Evolutionary conservation across 1,140 invertebrate species (phyloP).

Genomic region (Anthonomus grandis): DNA sequence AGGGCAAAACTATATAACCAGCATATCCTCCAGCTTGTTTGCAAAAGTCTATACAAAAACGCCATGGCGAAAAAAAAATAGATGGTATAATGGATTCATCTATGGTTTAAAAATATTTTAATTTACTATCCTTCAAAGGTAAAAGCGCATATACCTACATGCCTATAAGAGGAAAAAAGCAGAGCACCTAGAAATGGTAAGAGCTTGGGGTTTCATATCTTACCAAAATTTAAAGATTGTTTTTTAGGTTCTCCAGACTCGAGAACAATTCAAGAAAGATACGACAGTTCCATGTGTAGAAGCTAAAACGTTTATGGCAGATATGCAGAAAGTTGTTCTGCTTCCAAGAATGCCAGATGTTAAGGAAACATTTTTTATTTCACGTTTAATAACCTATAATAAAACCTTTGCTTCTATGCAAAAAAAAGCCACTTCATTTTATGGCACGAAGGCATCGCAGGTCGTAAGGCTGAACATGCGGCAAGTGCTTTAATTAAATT

Average conservation of each 20-base stretch:
- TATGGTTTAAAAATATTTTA: too few species aligned
- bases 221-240: too few species aligned
- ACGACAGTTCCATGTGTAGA: not conserved
- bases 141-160: too few species aligned
- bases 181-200: too few species aligned
- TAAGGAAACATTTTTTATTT: not conserved
- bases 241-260: constrained; percentile 2
- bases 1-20: too few species aligned
- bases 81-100: too few species aligned
- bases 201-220: too few species aligned
- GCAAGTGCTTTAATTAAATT: not conserved
- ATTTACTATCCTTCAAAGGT: too few species aligned
- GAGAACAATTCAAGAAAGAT: not conserved
- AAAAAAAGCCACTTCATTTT: not conserved
- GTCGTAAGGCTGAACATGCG: not conserved
- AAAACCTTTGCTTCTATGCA: not conserved
- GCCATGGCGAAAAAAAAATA: too few species aligned
- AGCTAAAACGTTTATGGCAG: not conserved
- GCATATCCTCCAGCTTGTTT: too few species aligned
- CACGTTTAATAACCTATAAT: not conserved
- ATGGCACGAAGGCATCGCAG: not conserved
- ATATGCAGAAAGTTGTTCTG: not conserved
- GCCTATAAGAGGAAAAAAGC: too few species aligned
- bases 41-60: too few species aligned
- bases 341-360: not conserved